Conservation (phyloP, 2,797 vertebrate species). For the Miichthys miiuy region DNA sequence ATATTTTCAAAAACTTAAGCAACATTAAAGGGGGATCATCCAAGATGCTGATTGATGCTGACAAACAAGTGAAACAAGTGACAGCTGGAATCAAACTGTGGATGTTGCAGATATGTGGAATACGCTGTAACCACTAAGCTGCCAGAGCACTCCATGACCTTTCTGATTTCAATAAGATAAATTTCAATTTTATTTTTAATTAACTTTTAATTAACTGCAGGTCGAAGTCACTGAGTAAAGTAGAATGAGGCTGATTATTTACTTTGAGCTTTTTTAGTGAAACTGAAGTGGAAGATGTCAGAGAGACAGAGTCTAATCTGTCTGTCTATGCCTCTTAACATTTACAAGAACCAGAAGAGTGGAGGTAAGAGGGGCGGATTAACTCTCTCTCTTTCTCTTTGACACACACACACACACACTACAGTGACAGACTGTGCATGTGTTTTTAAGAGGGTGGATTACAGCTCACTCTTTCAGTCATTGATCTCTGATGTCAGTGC, state of each 20-base stretch:
- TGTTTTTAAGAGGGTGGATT: constrained; percentile 53
- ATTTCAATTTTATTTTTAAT: not conserved
- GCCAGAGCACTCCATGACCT: not conserved
- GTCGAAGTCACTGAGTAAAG: not conserved
- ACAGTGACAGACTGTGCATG: constrained; percentile 23
- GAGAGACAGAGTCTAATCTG: constrained; percentile 9
- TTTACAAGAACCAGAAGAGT: constrained; percentile 52
- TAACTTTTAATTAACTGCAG: not conserved
- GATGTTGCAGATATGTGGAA: not conserved
- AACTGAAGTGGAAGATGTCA: not conserved
- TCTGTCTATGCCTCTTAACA: constrained; percentile 32
- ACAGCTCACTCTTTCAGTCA: constrained; percentile 52
- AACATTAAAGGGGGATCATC: not conserved
- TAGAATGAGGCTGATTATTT: not conserved
- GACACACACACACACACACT: constrained; percentile 5
- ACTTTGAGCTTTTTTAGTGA: constrained; percentile 4
- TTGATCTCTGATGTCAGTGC: constrained; percentile 51
- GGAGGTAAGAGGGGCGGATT: constrained; percentile 47
- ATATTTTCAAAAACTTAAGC: not conserved
- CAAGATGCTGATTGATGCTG: not conserved
- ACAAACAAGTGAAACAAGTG: not conserved
- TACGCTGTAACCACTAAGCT: not conserved
- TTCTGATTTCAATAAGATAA: not conserved
- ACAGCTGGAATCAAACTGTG: not conserved
- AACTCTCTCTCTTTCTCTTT: not conserved